phyloP scores from a whole-genome alignment of 2,888 invertebrate species.

The Tenthredo notha region DNA sequence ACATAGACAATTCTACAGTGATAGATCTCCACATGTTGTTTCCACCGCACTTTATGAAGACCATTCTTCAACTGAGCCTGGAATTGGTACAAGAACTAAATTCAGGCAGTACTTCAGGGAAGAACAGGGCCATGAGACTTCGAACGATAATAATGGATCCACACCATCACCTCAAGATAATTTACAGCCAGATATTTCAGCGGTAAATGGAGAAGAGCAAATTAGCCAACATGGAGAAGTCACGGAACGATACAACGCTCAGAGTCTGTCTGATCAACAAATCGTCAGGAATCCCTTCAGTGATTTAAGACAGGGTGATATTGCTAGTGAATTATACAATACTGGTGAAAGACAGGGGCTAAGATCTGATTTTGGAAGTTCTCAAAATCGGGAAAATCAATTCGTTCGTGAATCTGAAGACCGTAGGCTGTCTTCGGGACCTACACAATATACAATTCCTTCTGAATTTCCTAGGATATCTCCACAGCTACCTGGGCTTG shows the following conservation, averaged over 20 bases:
- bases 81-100: conserved; percentile 5
- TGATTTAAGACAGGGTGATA: background rate
- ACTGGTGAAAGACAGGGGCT: background rate
- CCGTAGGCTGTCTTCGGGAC: conserved; percentile 59
- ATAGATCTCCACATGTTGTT: conserved; percentile 53
- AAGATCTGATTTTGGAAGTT: background rate
- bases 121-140: conserved; percentile 56
- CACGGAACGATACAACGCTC: background rate
- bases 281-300: background rate
- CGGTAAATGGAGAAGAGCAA: conserved; percentile 55
- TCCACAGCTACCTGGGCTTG: conserved; percentile 82
- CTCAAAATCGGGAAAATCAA: conserved; percentile 16
- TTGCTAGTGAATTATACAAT: background rate
- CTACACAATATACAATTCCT: conserved; percentile 81
- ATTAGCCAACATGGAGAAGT: conserved; percentile 18
- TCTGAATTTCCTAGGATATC: conserved; percentile 81
- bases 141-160: conserved; percentile 54
- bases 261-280: conserved; percentile 7
- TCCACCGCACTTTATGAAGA: conserved; percentile 50
- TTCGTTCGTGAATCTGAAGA: background rate
- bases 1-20: conserved; percentile 57
- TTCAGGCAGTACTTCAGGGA: conserved; percentile 43
- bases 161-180: conserved; percentile 45
- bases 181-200: background rate
- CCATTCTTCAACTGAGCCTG: conserved; percentile 10